Conservation (phyloP, 2,888 invertebrate genomes). For the Lumbricus terrestris region DNA sequence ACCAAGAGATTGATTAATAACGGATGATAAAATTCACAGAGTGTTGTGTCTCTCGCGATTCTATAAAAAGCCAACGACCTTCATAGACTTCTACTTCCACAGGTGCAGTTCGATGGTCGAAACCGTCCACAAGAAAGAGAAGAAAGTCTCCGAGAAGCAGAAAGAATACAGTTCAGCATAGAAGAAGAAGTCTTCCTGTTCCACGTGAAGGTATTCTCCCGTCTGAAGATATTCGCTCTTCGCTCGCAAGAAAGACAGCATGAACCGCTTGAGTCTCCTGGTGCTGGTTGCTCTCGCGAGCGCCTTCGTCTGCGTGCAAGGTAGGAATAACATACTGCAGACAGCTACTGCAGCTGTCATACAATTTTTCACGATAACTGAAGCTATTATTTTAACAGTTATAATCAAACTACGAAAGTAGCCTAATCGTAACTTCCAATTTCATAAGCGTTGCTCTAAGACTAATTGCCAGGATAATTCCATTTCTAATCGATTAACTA, state of each 20-base stretch:
- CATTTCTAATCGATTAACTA: too few species aligned
- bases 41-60: neutral
- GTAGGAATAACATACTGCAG: neutral
- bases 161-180: neutral
- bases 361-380: too few species aligned
- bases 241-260: neutral
- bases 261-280: neutral
- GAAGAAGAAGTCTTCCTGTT: neutral
- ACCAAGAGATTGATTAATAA: too few species aligned
- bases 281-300: neutral
- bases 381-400: too few species aligned
- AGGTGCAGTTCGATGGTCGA: neutral
- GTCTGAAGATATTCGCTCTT: neutral
- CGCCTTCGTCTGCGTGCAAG: neutral
- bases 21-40: too few species aligned
- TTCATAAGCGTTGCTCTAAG: too few species aligned
- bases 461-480: too few species aligned
- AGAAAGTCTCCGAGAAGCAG: neutral
- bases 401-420: too few species aligned
- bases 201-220: neutral
- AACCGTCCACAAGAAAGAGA: neutral
- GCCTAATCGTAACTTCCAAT: too few species aligned
- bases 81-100: too few species aligned
- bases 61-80: neutral
- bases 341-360: too few species aligned